phyloP scores from a whole-genome alignment of 2,888 invertebrate species.

The Phengaris arion region DNA sequence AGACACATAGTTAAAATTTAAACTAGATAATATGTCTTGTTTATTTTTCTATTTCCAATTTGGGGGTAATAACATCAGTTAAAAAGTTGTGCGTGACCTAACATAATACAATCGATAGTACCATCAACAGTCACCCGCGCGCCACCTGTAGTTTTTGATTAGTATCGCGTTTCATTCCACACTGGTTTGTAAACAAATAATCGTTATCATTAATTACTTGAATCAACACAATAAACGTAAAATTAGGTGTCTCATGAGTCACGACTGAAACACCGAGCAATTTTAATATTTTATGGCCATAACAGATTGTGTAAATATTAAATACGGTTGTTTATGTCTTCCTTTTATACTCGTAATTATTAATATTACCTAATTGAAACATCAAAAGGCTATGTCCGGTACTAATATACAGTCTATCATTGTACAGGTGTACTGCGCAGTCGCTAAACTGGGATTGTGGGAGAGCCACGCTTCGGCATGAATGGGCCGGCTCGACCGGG shows the following conservation, averaged over 20 bases:
- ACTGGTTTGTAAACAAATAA: background rate
- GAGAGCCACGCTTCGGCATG: no score
- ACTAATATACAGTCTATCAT: no score
- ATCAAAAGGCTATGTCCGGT: background rate
- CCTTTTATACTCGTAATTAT: background rate
- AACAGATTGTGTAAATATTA: background rate
- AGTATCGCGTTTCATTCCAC: background rate
- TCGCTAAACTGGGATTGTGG: no score
- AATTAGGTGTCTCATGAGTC: background rate
- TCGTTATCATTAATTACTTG: background rate
- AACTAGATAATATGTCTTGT: no score
- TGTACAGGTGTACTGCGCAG: no score
- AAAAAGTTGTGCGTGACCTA: background rate
- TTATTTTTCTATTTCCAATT: no score
- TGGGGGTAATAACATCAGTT: background rate
- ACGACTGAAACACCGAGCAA: background rate
- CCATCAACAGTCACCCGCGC: background rate
- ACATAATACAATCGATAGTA: no score
- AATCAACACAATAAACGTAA: background rate
- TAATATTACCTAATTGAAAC: background rate
- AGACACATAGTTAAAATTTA: no score
- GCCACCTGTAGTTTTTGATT: background rate
- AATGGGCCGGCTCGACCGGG: no score
- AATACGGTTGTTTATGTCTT: background rate
- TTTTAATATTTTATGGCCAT: background rate